Conservation (phyloP, 2,113 vertebrate genomes). For the Chamaetylas fuelleborni region DNA sequence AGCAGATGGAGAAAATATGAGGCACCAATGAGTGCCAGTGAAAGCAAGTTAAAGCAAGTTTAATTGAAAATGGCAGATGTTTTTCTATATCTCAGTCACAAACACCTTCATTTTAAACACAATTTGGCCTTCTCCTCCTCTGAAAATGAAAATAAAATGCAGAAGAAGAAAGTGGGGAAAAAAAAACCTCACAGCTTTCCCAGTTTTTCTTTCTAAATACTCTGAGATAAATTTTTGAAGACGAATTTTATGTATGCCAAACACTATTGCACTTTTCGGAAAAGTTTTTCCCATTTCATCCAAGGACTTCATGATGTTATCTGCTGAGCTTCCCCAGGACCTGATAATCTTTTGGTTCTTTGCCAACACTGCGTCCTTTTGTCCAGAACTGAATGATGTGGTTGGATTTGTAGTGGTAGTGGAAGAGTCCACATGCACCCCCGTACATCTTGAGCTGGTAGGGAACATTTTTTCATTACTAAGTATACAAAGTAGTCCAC, state of each 20-base stretch:
- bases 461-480: not conserved
- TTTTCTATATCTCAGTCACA: not conserved
- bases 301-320: not conserved
- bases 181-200: not conserved
- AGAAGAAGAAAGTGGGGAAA: not conserved
- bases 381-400: not conserved
- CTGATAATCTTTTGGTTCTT: not conserved
- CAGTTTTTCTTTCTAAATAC: not conserved
- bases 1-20: not conserved
- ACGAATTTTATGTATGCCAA: not conserved
- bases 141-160: not conserved
- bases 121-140: not conserved
- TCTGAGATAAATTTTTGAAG: not conserved
- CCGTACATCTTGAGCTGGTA: rapidly evolving
- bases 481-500: not conserved
- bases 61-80: not conserved
- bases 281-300: not conserved
- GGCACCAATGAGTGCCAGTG: not conserved
- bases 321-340: not conserved
- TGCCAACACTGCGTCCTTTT: not conserved
- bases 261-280: not conserved
- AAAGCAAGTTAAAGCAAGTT: not conserved
- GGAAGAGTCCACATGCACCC: not conserved
- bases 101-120: not conserved
- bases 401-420: not conserved